A percentile compares a stretch with the other conserved stretches of the same genome.
Evolutionary conservation across 2,113 vertebrate genomes (phyloP).

Genomic region (Tylochromis polylepis): DNA sequence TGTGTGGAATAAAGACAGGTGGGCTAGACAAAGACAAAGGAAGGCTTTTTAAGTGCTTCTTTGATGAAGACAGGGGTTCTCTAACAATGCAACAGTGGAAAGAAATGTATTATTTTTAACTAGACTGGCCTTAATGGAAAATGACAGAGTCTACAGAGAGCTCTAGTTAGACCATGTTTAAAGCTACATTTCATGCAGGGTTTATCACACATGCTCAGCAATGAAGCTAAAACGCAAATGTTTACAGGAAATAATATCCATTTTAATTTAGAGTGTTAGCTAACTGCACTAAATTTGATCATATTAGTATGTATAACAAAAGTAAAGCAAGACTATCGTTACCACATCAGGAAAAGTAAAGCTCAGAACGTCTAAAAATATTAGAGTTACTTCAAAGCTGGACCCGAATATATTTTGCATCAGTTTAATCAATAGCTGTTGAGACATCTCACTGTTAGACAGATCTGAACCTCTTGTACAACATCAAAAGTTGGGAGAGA

Average conservation of each 20-base stretch:
- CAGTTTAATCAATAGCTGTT: background rate
- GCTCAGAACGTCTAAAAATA: background rate
- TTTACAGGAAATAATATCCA: background rate
- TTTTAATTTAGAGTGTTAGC: background rate
- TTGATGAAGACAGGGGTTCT: background rate
- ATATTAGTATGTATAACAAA: background rate
- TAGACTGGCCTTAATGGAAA: background rate
- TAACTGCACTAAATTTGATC: background rate
- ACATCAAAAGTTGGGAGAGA: rapidly evolving
- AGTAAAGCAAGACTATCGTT: rapidly evolving
- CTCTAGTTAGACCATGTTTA: background rate
- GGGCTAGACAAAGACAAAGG: background rate
- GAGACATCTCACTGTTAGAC: background rate
- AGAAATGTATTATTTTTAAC: background rate
- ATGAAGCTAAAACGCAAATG: background rate
- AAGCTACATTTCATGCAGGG: background rate
- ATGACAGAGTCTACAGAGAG: background rate
- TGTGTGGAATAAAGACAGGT: conserved; percentile 34
- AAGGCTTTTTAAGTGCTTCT: background rate
- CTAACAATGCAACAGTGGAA: background rate
- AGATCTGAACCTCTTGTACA: background rate
- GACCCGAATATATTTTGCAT: background rate
- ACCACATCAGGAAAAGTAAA: background rate
- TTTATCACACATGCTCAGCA: background rate
- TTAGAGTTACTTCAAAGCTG: background rate